These are phyloP conservation scores for Fulmarus glacialis DNA, from an alignment of 2,113 vertebrate species.

Conservation along the genomic window DNA sequence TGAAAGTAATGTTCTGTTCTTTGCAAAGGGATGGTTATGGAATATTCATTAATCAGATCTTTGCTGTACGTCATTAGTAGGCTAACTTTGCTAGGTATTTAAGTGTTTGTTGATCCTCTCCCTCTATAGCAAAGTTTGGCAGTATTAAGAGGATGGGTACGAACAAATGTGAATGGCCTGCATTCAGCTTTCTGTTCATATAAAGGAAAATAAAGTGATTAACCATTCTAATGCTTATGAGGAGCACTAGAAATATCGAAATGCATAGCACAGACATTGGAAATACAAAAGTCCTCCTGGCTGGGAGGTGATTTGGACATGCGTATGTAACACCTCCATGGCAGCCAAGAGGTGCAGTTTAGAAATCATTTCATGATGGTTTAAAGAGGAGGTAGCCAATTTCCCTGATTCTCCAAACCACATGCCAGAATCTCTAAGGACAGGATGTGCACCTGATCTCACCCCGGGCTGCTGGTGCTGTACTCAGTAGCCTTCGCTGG, in stretches of 20 bases:
- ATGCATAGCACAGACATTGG: background rate
- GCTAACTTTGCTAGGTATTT: background rate
- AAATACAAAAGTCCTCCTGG: background rate
- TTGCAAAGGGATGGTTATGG: background rate
- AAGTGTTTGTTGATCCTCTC: background rate
- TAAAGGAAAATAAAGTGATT: background rate
- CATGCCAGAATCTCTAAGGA: background rate
- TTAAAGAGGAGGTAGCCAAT: fast-evolving
- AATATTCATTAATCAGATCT: background rate
- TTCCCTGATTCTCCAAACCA: background rate
- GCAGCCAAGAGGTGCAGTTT: background rate
- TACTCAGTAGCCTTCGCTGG: fast-evolving
- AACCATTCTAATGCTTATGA: background rate
- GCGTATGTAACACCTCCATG: background rate
- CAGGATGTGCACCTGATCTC: background rate
- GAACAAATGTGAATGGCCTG: background rate
- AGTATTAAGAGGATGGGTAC: background rate
- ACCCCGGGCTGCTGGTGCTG: background rate
- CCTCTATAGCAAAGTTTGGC: background rate
- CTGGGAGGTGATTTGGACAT: background rate
- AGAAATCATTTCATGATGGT: background rate
- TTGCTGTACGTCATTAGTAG: background rate
- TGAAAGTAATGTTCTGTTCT: background rate
- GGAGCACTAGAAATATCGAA: background rate
- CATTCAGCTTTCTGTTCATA: background rate